Evolutionary conservation across 2,888 invertebrate species (phyloP), one percentile per base, ranked within the genome.

Genomic region (Toxonevra muliebris): DNA sequence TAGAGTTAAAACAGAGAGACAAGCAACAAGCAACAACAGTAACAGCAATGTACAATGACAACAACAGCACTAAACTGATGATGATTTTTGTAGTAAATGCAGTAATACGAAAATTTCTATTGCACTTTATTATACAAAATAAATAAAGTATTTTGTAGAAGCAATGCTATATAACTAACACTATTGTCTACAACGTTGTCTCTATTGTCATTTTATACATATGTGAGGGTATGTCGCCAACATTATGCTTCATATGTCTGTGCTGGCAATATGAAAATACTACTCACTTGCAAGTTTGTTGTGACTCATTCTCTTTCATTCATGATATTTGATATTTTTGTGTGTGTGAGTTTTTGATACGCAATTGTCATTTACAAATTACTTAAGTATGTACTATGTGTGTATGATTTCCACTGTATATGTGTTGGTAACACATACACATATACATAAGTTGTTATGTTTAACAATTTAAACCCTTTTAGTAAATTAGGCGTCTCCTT

Each of bases 311-410:
- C 19, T 52, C 15, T 3, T 52, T 10, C 11, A 19, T 19, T 7
- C 15, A n/a, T 15, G n/a, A 7, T 52, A 19, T 19, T 17, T 19
- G 43, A 69, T 60, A 55, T 54, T 53, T 64, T 54, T 62, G 65
- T 17, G 17, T 54, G 42, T 41, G 17, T 17, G 58, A 41, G 15
- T 58, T 20, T 42, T 17, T 58, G 41, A 58, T 13, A n/a, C 58
- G 13, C 43, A 1, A 42, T n/a, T 43, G 58, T 15, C 58, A 58
- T 30, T 20, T 30, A 30, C 30, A 30, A 30, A 30, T 30, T 30
- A 7, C 7, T 30, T 30, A 30, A 30, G 30, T 7, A 30, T 7
- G 30, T 30, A 30, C 30, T 30, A 30, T 30, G 3, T 30, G 2
- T 30, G 30, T 7, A 30, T 30, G 2, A 30, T 30, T 30, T 30